phyloP scores from a whole-genome alignment of 1,140 invertebrate species.

The Drosophila neocordata region DNA sequence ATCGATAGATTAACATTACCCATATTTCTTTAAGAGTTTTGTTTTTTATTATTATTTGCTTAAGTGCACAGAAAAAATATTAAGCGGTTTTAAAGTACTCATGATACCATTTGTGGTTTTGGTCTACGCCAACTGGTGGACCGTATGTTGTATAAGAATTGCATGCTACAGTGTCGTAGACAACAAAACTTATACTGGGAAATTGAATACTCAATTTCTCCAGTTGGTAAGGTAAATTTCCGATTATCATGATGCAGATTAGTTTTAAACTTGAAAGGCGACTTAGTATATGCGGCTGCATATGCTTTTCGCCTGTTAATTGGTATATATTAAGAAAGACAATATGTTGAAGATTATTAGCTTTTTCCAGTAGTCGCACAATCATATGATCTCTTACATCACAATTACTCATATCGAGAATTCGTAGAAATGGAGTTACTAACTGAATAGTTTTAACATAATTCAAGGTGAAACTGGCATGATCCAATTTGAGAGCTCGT shows the following conservation, averaged over 20 bases:
- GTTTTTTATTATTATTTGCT: too few relatives aligned
- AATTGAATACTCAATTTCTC: conserved; percentile 19
- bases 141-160: conserved; percentile 24
- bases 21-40: too few relatives aligned
- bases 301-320: conserved; percentile 32
- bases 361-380: conserved; percentile 29
- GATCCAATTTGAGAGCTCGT: conserved; percentile 43
- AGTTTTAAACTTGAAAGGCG: conserved; percentile 15
- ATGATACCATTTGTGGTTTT: conserved; percentile 25
- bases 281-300: conserved; percentile 22
- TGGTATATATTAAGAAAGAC: conserved; percentile 38
- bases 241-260: conserved; percentile 38
- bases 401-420: conserved; percentile 53
- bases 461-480: conserved; percentile 28
- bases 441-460: conserved; percentile 28
- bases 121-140: conserved; percentile 29
- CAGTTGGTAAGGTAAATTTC: conserved; percentile 21
- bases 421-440: conserved; percentile 27
- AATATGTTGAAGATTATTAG: conserved; percentile 38
- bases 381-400: conserved; percentile 45
- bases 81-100: conserved; percentile 23
- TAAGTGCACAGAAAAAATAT: too few relatives aligned
- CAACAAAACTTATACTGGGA: conserved; percentile 37
- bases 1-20: neutral
- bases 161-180: conserved; percentile 31